Evolutionary conservation across 2,113 vertebrate species (phyloP).

Genomic region (Pelobates fuscus): DNA sequence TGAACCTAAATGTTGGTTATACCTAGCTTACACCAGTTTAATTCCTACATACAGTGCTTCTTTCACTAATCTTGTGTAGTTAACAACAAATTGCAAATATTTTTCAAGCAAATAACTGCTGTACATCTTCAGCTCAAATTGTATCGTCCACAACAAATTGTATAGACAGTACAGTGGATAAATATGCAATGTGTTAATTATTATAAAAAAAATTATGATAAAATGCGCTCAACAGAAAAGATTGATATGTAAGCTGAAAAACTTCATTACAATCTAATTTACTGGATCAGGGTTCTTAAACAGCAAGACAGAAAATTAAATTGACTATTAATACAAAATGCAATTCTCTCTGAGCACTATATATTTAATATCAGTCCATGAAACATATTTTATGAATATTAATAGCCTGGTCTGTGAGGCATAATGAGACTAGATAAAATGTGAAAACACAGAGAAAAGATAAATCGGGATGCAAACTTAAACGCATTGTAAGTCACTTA

Average conservation of each 20-base stretch:
- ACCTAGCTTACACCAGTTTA: too few relatives aligned
- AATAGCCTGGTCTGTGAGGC: conserved; percentile 24
- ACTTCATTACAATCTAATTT: conserved; percentile 45
- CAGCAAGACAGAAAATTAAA: conserved; percentile 46
- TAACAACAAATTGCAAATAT: too few relatives aligned
- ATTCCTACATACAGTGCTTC: too few relatives aligned
- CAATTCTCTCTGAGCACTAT: conserved; percentile 43
- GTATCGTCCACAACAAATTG: not conserved
- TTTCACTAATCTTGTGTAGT: too few relatives aligned
- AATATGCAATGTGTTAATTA: conserved; percentile 13
- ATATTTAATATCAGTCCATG: conserved; percentile 39
- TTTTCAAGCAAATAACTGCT: too few relatives aligned
- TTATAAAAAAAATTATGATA: too few relatives aligned
- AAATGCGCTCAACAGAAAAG: conserved; percentile 28
- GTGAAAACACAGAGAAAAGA: conserved; percentile 19
- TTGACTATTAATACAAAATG: conserved; percentile 45
- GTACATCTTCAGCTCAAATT: too few relatives aligned
- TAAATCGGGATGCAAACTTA: conserved; percentile 17
- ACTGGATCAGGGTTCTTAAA: conserved; percentile 43
- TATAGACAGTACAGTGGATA: conserved; percentile 2
- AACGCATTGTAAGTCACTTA: conserved; percentile 11
- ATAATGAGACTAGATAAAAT: conserved; percentile 41
- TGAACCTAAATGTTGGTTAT: too few relatives aligned
- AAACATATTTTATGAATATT: conserved; percentile 46
- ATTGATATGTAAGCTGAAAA: conserved; percentile 35